A percentile compares a stretch with the other conserved stretches of the same genome.
Conservation (phyloP, 2,113 vertebrate species). For the Taurulus bubalis region DNA sequence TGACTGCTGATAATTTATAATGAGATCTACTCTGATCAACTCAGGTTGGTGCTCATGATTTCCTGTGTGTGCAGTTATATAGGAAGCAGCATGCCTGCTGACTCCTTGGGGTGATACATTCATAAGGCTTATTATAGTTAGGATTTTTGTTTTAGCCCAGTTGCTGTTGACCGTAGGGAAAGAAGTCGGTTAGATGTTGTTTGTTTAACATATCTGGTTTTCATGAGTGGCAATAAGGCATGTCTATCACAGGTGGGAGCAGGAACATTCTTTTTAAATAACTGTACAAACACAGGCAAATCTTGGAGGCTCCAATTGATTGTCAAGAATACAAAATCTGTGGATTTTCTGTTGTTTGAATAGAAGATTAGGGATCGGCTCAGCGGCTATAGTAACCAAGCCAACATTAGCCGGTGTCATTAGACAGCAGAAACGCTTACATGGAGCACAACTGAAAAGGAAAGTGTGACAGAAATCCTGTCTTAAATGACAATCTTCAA, state of each 20-base stretch:
- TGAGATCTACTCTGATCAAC: not conserved
- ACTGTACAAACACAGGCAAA: too few relatives aligned
- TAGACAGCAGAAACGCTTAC: not conserved
- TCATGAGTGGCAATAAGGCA: too few relatives aligned
- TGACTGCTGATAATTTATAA: not conserved
- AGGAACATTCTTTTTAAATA: too few relatives aligned
- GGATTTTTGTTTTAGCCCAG: not conserved
- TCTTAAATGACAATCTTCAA: too few relatives aligned
- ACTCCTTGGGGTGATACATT: not conserved
- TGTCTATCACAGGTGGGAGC: too few relatives aligned
- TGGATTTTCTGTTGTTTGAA: not conserved
- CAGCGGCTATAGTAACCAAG: constrained; percentile 7
- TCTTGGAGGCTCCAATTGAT: not conserved
- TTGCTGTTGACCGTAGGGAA: not conserved
- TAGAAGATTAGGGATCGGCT: not conserved
- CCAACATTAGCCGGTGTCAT: not conserved
- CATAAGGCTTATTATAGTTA: not conserved
- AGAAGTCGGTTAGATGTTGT: not conserved
- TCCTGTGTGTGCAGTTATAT: not conserved
- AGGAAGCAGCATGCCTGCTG: not conserved
- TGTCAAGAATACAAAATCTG: not conserved
- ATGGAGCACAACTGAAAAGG: constrained; percentile 5
- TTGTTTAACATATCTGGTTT: not conserved
- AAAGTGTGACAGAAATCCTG: not conserved
- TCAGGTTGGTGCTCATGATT: not conserved